Conservation (phyloP, 2,888 invertebrate genomes). For the Noctua comes region DNA sequence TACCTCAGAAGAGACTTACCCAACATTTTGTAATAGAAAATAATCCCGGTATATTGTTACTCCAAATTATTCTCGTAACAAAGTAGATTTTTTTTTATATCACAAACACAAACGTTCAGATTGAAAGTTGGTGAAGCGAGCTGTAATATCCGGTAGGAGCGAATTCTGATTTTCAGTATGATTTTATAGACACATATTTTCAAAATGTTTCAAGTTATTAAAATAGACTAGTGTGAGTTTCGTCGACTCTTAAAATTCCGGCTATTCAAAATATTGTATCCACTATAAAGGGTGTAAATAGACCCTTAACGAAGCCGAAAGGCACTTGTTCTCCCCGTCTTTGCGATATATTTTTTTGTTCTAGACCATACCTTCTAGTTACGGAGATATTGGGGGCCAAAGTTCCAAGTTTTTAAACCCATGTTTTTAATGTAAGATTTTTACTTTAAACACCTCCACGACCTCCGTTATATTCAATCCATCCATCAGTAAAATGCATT, state of each 20-base stretch:
- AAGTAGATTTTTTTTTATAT: conserved; percentile 44
- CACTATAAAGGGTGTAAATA: not conserved
- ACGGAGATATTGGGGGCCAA: too few relatives aligned
- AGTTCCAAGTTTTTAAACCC: too few relatives aligned
- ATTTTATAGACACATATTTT: conserved; percentile 16
- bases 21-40: conserved; percentile 2
- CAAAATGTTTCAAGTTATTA: not conserved
- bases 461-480: too few relatives aligned
- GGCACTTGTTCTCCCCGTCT: too few relatives aligned
- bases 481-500: too few relatives aligned
- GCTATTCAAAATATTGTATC: not conserved
- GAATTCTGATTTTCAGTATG: conserved; percentile 14
- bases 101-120: conserved; percentile 43
- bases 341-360: too few relatives aligned
- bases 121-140: conserved; percentile 54
- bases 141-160: conserved; percentile 52
- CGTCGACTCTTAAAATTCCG: too few relatives aligned
- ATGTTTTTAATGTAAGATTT: too few relatives aligned
- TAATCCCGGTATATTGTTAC: not conserved
- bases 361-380: too few relatives aligned
- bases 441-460: too few relatives aligned
- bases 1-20: not conserved
- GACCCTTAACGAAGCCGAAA: too few relatives aligned
- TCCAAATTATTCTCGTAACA: conserved; percentile 38
- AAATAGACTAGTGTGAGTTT: not conserved